Base-by-base conservation (phyloP, 35 echinoderm and acorn worm species). In the Ophioderma brevispina region DNA sequence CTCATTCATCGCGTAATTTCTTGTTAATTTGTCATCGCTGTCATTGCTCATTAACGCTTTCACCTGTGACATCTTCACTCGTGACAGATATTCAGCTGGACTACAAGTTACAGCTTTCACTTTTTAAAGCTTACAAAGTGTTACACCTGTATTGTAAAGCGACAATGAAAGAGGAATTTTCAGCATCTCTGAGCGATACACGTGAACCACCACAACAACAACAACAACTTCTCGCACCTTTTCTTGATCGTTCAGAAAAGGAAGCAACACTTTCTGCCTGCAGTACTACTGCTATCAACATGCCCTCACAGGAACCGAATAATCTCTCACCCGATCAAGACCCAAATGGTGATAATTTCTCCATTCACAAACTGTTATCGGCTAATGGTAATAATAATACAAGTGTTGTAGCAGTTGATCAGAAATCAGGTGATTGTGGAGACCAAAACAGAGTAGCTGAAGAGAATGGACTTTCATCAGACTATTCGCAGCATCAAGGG, bases 1-100 rank as follows among this genome's bases (percentile, higher is more conserved):
- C 17, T 70, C 59, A 70, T 70, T 70, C 59, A 70, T 70, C 59
- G 23, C 59, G 59, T 70, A 70, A 70, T 70, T 70, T 70, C 59
- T 70, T 70, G 59, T 70, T 30, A 70, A 70, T 70, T 70, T 30
- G 59, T 70, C 59, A 70, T 25, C 28, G 4, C 59, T 70, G 59
- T 70, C 59, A 70, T 30, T 70, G 28, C 17, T 70, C 23, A 70
- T 70, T 70, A 70, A 25, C 59, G 28, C 15, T 1, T 70, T 15
- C 59, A 70, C 15, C 59, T 25, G 28, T 18, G 59, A 15, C 17
- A 70, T n/a, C 59, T 25, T 70, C 1, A 13, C 4, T 25, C 15
- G n/a, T 3, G 1, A 70, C 28, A 25, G 59, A 70, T 70, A 15
- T 30, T 25, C 59, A 25, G 59, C 21, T 52, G 46, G 8, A 52